phyloP scores from a whole-genome alignment of 2,888 invertebrate genomes.

The Synergus itoensis region DNA sequence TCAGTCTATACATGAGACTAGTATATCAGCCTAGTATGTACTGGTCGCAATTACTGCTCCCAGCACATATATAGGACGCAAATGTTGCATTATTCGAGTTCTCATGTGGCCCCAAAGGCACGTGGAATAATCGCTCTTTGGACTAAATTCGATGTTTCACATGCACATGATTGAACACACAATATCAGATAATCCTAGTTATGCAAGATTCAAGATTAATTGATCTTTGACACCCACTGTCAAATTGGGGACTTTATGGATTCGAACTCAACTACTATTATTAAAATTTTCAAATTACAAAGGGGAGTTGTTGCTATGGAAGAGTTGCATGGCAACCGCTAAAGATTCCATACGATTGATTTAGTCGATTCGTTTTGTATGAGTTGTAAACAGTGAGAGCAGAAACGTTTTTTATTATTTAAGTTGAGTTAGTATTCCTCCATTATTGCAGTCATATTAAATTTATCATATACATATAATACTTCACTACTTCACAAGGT shows the following conservation, averaged over 20 bases:
- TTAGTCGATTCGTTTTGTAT: no score
- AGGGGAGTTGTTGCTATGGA: background rate
- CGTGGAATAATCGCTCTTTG: constrained; percentile 45
- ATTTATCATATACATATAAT: no score
- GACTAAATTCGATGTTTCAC: constrained; percentile 14
- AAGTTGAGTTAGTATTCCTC: no score
- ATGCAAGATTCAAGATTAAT: constrained; percentile 12
- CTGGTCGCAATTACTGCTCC: constrained; percentile 31
- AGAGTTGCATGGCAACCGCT: background rate
- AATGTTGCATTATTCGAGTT: constrained; percentile 50
- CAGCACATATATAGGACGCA: constrained; percentile 20
- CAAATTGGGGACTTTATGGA: background rate
- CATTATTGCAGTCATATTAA: no score
- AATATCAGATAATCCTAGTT: background rate
- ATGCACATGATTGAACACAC: constrained; percentile 7
- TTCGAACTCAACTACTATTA: background rate
- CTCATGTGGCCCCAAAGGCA: constrained; percentile 48
- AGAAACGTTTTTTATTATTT: background rate
- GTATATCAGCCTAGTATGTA: background rate
- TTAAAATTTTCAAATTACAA: background rate
- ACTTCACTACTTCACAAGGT: no score
- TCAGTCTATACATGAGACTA: background rate
- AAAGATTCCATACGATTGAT: background rate
- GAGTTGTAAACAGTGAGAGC: background rate
- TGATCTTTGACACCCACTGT: background rate